Evolutionary conservation across 2,888 invertebrate genomes (phyloP).

Genomic region (Synanthedon myopaeformis): DNA sequence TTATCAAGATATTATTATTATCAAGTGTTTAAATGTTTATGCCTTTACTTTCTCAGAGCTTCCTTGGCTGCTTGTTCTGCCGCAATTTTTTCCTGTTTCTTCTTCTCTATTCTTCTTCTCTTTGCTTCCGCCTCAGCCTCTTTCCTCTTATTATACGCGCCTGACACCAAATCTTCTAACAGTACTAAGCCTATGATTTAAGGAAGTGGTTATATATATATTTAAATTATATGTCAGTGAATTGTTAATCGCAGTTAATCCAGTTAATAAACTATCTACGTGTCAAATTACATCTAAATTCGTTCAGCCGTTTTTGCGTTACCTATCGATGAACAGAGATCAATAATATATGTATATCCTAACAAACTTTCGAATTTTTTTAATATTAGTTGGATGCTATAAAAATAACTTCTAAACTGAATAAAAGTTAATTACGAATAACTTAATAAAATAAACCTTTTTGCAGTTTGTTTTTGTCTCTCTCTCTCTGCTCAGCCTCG

Average conservation of each 20-base stretch:
- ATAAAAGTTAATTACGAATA: conserved; percentile 1
- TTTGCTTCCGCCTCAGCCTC: conserved; percentile 43
- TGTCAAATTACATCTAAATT: too few species aligned
- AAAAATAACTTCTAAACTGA: too few species aligned
- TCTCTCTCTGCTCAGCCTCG: conserved; percentile 32
- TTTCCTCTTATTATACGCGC: conserved; percentile 61
- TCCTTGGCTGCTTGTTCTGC: conserved; percentile 41
- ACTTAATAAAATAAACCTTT: conserved; percentile 31
- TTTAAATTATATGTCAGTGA: too few species aligned
- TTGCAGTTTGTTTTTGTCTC: conserved; percentile 35
- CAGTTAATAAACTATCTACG: too few species aligned
- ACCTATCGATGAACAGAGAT: too few species aligned
- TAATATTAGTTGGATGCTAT: too few species aligned
- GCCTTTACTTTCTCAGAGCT: conserved; percentile 36
- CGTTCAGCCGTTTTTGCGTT: too few species aligned
- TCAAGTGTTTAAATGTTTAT: background rate
- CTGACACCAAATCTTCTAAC: conserved; percentile 69
- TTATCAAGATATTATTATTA: too few species aligned
- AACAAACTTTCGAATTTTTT: background rate
- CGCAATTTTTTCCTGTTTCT: conserved; percentile 30
- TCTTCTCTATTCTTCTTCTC: conserved; percentile 39
- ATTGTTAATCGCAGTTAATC: too few species aligned
- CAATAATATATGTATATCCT: too few species aligned
- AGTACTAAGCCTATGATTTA: conserved; percentile 48
- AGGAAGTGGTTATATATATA: too few species aligned